Conservation (phyloP, 2,113 vertebrate genomes). For the Cyanocitta stelleri region DNA sequence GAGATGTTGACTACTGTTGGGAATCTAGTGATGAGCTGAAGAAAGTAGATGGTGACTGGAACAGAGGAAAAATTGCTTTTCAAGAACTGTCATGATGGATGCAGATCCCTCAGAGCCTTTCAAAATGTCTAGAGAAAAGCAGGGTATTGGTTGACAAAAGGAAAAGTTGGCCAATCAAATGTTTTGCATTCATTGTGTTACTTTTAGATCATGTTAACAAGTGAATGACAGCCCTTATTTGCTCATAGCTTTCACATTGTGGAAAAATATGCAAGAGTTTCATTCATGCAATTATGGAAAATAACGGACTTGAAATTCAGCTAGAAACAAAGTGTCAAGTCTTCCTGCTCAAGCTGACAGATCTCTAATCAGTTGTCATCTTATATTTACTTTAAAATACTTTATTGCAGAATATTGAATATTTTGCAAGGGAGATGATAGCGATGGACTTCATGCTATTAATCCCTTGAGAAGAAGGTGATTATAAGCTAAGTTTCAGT, state of each 20-base stretch:
- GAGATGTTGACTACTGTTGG: not conserved
- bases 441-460: not conserved
- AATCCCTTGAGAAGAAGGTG: not conserved
- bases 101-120: not conserved
- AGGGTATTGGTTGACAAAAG: not conserved
- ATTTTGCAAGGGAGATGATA: slow-evolving; percentile 23
- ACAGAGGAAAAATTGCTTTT: not conserved
- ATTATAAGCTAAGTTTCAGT: not conserved
- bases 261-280: slow-evolving; percentile 31
- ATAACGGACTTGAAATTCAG: slow-evolving; percentile 14
- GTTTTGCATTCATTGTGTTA: not conserved
- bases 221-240: slow-evolving; percentile 34
- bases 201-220: not conserved
- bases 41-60: not conserved
- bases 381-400: slow-evolving; percentile 31
- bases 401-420: slow-evolving; percentile 23
- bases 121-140: not conserved
- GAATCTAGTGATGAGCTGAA: not conserved
- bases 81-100: not conserved
- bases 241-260: not conserved
- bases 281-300: slow-evolving; percentile 53
- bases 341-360: slow-evolving; percentile 40
- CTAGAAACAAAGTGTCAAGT: slow-evolving; percentile 31
- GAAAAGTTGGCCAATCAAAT: not conserved
- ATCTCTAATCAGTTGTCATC: slow-evolving; percentile 54